A percentile compares a stretch with the other conserved stretches of the same genome.
phyloP scores from a whole-genome alignment of 2,888 invertebrate species.

The Sisyra nigra region DNA sequence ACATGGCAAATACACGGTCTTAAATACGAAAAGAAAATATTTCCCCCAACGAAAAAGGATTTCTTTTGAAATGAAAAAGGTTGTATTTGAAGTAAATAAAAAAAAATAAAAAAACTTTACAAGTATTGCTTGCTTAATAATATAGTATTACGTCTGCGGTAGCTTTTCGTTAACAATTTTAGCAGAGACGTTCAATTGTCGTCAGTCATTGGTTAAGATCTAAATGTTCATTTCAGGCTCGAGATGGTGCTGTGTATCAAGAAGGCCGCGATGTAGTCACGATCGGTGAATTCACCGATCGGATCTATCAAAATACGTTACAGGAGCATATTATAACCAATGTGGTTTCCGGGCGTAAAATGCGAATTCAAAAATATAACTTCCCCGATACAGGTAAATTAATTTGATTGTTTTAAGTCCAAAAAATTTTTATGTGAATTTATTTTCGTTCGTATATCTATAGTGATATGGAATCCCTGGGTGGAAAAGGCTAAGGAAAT shows the following conservation, averaged over 20 bases:
- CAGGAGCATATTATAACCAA: conserved; percentile 87
- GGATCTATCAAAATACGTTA: conserved; percentile 84
- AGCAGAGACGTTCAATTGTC: too few species aligned
- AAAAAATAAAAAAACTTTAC: too few species aligned
- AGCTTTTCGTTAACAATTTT: too few species aligned
- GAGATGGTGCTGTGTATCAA: conserved; percentile 72
- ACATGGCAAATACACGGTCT: too few species aligned
- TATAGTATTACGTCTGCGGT: too few species aligned
- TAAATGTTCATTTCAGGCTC: conserved; percentile 37
- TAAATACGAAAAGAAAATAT: too few species aligned
- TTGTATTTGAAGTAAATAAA: too few species aligned
- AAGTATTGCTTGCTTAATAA: too few species aligned
- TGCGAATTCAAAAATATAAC: conserved; percentile 87
- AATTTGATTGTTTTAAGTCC: neutral
- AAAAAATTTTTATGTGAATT: conserved; percentile 2
- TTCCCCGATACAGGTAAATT: conserved; percentile 74
- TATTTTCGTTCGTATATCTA: conserved; percentile 13
- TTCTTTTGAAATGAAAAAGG: too few species aligned
- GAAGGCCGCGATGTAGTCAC: conserved; percentile 83
- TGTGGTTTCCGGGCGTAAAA: conserved; percentile 79
- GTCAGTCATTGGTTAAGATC: too few species aligned
- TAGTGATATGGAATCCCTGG: conserved; percentile 96
- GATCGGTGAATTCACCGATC: conserved; percentile 83
- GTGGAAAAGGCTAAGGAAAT: conserved; percentile 82
- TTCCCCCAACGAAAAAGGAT: too few species aligned